Conservation (phyloP, 2,113 vertebrate species). For the Sturnus vulgaris region DNA sequence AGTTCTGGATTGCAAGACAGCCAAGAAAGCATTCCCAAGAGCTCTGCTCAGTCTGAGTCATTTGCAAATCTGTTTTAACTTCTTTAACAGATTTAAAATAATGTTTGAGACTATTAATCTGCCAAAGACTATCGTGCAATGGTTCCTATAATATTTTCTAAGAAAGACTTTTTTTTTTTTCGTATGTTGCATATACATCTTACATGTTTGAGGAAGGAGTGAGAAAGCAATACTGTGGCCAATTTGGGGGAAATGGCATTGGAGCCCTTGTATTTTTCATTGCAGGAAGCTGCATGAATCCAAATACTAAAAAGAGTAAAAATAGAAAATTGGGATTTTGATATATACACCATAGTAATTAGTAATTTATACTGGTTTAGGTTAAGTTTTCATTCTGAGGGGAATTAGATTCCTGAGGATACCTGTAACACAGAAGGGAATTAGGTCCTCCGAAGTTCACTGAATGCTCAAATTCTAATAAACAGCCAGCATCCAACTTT, state of each 20-base stretch:
- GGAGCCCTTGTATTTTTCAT: neutral
- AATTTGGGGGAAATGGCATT: neutral
- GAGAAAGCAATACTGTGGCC: neutral
- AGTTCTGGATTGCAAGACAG: neutral
- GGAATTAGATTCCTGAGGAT: neutral
- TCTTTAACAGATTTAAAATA: neutral
- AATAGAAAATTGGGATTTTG: neutral
- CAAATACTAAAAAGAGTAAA: neutral
- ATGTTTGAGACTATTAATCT: neutral
- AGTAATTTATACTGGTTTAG: neutral
- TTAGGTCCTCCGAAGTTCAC: neutral
- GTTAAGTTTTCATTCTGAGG: neutral
- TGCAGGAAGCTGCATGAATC: neutral
- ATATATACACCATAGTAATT: neutral
- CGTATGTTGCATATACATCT: neutral
- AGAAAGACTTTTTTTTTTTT: neutral
- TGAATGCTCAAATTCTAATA: neutral
- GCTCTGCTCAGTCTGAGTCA: neutral
- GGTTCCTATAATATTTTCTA: neutral
- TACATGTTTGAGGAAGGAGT: neutral
- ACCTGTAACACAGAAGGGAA: neutral
- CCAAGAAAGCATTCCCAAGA: conserved; percentile 6
- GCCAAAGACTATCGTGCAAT: neutral
- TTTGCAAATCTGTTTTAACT: neutral
- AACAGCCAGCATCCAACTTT: neutral